phyloP scores from a whole-genome alignment of 2,888 invertebrate genomes.

The Microdon myrmicae region DNA sequence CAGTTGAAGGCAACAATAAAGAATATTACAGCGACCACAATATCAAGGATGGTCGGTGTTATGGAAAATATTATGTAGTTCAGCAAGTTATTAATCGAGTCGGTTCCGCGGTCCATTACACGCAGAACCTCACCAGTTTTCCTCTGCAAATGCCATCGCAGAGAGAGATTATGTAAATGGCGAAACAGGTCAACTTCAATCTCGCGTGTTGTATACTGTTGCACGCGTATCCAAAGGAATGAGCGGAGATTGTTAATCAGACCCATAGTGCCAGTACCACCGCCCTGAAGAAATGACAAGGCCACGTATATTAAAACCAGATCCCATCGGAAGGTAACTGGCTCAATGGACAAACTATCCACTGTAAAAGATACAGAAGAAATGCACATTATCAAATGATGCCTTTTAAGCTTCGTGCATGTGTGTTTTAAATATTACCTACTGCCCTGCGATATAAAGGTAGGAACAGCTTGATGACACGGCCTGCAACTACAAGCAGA shows the following conservation, averaged over 20 bases:
- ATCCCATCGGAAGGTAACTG: conserved; percentile 84
- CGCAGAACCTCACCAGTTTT: conserved; percentile 97
- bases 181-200: conserved; percentile 87
- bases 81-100: conserved; percentile 92
- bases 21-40: conserved; percentile 88
- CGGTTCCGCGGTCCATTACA: conserved; percentile 97
- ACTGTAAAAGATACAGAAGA: conserved; percentile 72
- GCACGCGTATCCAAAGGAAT: conserved; percentile 94
- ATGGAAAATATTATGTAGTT: conserved; percentile 94
- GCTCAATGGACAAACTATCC: conserved; percentile 77
- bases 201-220: conserved; percentile 94
- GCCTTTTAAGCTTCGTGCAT: background rate
- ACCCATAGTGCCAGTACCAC: conserved; percentile 92
- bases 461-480: conserved; percentile 89
- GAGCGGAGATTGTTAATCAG: conserved; percentile 90
- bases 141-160: conserved; percentile 93
- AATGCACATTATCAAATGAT: background rate
- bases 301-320: conserved; percentile 85
- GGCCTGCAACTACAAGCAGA: conserved; percentile 77
- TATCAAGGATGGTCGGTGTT: conserved; percentile 90
- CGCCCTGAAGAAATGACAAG: conserved; percentile 95
- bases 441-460: conserved; percentile 94
- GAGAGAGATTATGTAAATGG: conserved; percentile 89
- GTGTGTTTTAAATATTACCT: conserved; percentile 71
- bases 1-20: conserved; percentile 88